These are phyloP conservation scores for Limenitis camilla DNA, from an alignment of 2,888 invertebrate species.

Conservation along the genomic window DNA sequence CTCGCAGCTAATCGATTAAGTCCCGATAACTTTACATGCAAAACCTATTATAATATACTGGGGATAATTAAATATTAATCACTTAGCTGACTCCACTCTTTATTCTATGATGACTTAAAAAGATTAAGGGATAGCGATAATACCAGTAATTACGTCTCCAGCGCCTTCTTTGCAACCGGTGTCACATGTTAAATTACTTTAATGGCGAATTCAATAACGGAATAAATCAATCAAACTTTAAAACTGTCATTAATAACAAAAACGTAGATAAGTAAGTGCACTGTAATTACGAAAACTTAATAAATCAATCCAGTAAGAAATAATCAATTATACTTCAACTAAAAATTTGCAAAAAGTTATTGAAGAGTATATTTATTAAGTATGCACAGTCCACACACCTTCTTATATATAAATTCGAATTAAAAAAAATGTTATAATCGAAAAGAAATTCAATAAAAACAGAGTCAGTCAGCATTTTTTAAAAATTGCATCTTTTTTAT, in stretches of 20 bases:
- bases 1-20: slow-evolving; percentile 51
- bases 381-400: no score
- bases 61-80: slow-evolving; percentile 22
- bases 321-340: no score
- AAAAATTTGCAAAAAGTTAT: no score
- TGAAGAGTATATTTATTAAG: no score
- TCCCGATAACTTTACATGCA: slow-evolving; percentile 32
- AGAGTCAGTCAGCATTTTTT: no score
- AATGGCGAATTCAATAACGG: slow-evolving; percentile 23
- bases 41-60: slow-evolving; percentile 27
- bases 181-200: slow-evolving; percentile 18
- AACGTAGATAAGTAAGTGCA: neutral
- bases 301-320: neutral
- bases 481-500: no score
- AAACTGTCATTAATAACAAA: slow-evolving; percentile 16
- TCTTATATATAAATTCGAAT: no score
- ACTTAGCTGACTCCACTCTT: slow-evolving; percentile 14
- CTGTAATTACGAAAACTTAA: neutral
- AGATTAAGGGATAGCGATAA: slow-evolving; percentile 16
- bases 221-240: slow-evolving; percentile 22
- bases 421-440: no score
- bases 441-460: no score
- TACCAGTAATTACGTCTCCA: slow-evolving; percentile 16
- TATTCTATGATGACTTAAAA: slow-evolving; percentile 12
- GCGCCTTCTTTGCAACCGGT: slow-evolving; percentile 9